Percentiles rank a stretch among this genome's conserved stretches.
Conservation (phyloP, 2,797 vertebrate genomes). For the Tokudaia muenninki region DNA sequence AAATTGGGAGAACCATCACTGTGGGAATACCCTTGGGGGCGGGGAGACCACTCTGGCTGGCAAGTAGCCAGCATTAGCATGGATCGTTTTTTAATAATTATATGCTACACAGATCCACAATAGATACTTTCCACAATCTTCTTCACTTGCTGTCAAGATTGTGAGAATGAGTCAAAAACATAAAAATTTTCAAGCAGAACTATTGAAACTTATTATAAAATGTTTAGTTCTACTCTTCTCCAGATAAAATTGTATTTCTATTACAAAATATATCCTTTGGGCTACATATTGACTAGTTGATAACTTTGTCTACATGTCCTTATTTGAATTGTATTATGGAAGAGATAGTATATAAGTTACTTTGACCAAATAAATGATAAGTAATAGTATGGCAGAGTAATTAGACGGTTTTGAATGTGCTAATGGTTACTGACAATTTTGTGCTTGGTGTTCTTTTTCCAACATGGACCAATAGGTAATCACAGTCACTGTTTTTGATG, state of each 20-base stretch:
- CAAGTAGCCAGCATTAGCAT: no score
- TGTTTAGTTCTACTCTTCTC: not conserved
- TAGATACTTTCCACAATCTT: not conserved
- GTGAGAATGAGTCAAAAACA: slow-evolving; percentile 4
- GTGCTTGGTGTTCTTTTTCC: not conserved
- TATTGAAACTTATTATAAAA: not conserved
- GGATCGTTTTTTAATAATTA: no score
- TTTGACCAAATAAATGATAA: not conserved
- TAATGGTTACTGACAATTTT: not conserved
- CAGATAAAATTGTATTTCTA: not conserved
- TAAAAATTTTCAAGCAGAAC: not conserved
- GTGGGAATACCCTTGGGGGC: no score
- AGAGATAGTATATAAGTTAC: not conserved
- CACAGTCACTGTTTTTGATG: not conserved
- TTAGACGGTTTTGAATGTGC: not conserved
- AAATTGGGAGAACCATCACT: no score
- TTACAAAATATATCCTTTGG: not conserved
- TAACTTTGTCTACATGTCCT: slow-evolving; percentile 15
- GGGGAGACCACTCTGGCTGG: no score
- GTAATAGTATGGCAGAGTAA: not conserved
- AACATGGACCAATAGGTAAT: not conserved
- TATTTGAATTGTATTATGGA: not conserved
- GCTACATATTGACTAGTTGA: not conserved
- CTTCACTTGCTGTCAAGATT: not conserved
- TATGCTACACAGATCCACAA: not conserved